Percentiles rank a stretch among this genome's conserved stretches.
These are phyloP conservation scores for Lobophora halterata DNA, from an alignment of 2,888 invertebrate genomes.

Conservation along the genomic window DNA sequence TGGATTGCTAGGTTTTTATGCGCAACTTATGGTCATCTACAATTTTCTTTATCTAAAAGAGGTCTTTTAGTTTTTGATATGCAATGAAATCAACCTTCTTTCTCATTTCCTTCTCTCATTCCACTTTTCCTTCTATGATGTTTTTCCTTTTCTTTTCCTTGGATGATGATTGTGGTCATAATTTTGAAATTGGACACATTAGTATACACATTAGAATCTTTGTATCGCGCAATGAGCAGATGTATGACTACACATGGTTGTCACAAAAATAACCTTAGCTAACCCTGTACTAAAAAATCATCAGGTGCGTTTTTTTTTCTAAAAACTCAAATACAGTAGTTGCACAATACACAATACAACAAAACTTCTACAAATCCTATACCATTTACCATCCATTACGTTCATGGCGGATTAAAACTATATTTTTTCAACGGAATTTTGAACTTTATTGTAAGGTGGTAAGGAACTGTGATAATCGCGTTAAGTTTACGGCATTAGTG, in stretches of 20 bases:
- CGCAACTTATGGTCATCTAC: too few relatives aligned
- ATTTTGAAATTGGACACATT: too few relatives aligned
- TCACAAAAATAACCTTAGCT: background rate
- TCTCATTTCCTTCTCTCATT: too few relatives aligned
- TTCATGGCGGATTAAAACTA: constrained; percentile 29
- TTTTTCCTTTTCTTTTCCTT: too few relatives aligned
- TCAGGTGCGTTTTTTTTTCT: background rate
- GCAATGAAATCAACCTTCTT: too few relatives aligned
- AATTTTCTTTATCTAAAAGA: too few relatives aligned
- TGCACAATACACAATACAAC: constrained; percentile 31
- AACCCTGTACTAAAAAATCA: constrained; percentile 1
- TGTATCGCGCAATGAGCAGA: too few relatives aligned
- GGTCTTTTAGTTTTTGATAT: too few relatives aligned
- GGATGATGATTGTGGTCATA: too few relatives aligned
- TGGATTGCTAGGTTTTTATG: too few relatives aligned
- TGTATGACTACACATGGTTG: background rate
- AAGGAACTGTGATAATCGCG: constrained; percentile 33
- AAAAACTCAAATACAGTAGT: constrained; percentile 23
- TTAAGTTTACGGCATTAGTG: constrained; percentile 34
- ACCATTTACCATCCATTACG: constrained; percentile 25
- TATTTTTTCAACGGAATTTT: constrained; percentile 11
- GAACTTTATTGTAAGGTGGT: constrained; percentile 19
- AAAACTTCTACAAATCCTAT: constrained; percentile 25
- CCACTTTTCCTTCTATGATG: too few relatives aligned
- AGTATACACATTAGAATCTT: too few relatives aligned